Percentiles rank a stretch among this genome's conserved stretches.
phyloP scores from a whole-genome alignment of 2,888 invertebrate species.

The Drosophila incognita region DNA sequence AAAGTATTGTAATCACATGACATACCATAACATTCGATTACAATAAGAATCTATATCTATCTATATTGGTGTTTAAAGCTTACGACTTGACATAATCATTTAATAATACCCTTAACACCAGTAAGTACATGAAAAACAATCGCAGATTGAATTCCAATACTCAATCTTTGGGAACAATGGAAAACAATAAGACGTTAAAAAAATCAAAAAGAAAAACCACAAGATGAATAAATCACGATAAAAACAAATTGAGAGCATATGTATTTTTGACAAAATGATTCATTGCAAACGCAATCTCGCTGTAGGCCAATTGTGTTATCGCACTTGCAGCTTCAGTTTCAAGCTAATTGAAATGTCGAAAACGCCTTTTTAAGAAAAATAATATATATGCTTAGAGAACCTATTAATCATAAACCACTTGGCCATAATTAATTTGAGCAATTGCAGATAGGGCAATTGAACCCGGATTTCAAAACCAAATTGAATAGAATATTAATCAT shows the following conservation, averaged over 20 bases:
- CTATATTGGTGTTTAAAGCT: background rate
- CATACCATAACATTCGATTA: conserved; percentile 37
- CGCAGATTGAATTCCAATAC: background rate
- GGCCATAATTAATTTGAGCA: conserved; percentile 25
- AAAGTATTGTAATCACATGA: conserved; percentile 41
- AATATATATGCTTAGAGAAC: background rate
- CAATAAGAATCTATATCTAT: conserved; percentile 2
- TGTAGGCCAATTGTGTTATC: background rate
- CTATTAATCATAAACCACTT: conserved; percentile 11
- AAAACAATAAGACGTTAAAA: background rate
- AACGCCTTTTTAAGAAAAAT: background rate
- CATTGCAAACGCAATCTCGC: conserved; percentile 7
- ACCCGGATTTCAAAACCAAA: conserved; percentile 34
- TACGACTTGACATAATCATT: background rate
- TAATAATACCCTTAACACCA: background rate
- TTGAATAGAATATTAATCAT: conserved; percentile 65
- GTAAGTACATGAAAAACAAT: background rate
- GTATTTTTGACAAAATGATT: conserved; percentile 24
- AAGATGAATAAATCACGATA: conserved; percentile 9
- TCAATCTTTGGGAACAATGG: background rate
- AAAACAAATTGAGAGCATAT: conserved; percentile 3
- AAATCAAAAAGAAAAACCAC: background rate
- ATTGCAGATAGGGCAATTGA: conserved; percentile 29
- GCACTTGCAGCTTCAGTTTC: conserved; percentile 5
- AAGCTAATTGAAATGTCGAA: conserved; percentile 1